A percentile compares a stretch with the other conserved stretches of the same genome.
Evolutionary conservation across 2,888 invertebrate genomes (phyloP).

Genomic region (Atherix ibis): DNA sequence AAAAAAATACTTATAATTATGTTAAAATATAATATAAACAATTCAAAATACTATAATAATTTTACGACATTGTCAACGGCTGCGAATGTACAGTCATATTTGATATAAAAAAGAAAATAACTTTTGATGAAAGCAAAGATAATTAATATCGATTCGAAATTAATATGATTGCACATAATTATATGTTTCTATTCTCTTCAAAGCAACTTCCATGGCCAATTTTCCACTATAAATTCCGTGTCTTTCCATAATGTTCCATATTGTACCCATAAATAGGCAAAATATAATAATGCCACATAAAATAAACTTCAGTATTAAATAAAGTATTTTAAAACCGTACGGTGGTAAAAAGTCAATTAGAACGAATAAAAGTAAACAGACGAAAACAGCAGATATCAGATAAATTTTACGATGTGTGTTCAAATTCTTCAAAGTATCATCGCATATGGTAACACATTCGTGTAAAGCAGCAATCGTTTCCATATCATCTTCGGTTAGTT

Average conservation of each 20-base stretch:
- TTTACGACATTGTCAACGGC: too few relatives aligned
- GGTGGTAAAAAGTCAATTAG: conserved; percentile 24
- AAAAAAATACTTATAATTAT: too few relatives aligned
- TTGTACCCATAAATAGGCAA: conserved; percentile 56
- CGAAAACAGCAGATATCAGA: conserved; percentile 21
- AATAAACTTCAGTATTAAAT: conserved; percentile 41
- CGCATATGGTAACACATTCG: conserved; percentile 26
- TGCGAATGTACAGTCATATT: too few relatives aligned
- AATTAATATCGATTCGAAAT: not conserved
- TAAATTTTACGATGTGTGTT: conserved; percentile 26
- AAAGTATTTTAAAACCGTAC: conserved; percentile 30
- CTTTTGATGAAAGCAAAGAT: too few relatives aligned
- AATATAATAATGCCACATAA: conserved; percentile 51
- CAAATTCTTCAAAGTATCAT: conserved; percentile 23
- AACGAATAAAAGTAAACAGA: conserved; percentile 21
- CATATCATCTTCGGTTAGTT: not conserved
- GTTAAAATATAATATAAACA: too few relatives aligned
- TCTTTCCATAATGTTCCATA: conserved; percentile 70
- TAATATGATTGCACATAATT: not conserved
- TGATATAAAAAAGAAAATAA: too few relatives aligned
- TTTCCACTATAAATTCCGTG: conserved; percentile 64
- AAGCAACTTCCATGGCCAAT: conserved; percentile 46
- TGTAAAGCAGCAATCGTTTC: conserved; percentile 15
- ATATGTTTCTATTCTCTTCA: conserved; percentile 11
- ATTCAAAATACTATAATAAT: too few relatives aligned